Conservation (phyloP, 2,113 vertebrate species). For the Caracal caracal region DNA sequence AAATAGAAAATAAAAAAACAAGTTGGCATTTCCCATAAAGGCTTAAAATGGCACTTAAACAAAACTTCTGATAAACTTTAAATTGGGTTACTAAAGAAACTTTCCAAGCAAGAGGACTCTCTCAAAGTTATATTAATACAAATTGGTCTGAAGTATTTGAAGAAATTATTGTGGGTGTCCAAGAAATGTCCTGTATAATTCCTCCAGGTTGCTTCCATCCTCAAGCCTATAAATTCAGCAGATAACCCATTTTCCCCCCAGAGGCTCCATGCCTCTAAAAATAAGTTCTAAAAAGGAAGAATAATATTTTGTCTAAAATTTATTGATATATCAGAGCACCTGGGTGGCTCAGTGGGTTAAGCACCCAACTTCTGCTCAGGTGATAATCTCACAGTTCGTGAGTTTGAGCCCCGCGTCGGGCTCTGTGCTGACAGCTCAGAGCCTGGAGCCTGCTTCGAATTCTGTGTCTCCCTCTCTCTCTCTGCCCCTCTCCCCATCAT, state of each 20-base stretch:
- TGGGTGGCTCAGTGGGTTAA: too few species aligned
- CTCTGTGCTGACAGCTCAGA: too few species aligned
- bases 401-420: too few species aligned
- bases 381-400: too few species aligned
- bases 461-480: too few species aligned
- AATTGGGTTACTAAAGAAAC: not conserved
- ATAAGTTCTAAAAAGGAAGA: conserved; percentile 18
- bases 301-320: conserved; percentile 53
- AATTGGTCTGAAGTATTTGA: not conserved
- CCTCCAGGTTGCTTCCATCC: conserved; percentile 16
- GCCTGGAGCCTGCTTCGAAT: too few species aligned
- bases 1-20: conserved; percentile 1
- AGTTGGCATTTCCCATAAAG: conserved; percentile 25
- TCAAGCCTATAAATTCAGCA: conserved; percentile 13
- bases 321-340: not conserved
- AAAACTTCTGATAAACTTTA: conserved; percentile 10
- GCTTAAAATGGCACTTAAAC: conserved; percentile 19
- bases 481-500: too few species aligned
- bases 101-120: not conserved
- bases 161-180: not conserved
- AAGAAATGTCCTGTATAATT: conserved; percentile 32
- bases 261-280: not conserved
- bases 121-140: not conserved
- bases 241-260: not conserved
- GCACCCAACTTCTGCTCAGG: too few species aligned